phyloP scores from a whole-genome alignment of 1,140 invertebrate genomes.

The Harpegnathos saltator region DNA sequence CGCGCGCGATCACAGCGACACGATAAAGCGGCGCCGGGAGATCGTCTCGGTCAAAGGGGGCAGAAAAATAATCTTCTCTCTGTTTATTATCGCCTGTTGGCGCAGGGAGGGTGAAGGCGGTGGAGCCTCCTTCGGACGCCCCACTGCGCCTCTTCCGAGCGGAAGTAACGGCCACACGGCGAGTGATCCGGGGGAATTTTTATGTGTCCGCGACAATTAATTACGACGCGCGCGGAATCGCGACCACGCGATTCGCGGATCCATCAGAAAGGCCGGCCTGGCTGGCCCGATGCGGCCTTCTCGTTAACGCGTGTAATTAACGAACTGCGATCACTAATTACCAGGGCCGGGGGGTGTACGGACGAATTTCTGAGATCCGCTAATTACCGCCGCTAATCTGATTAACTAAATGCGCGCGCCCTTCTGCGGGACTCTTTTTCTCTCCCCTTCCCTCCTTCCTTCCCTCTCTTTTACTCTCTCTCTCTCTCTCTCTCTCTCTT shows the following conservation, averaged over 20 bases:
- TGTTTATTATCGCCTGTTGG: conserved; percentile 44
- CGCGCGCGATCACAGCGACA: not conserved
- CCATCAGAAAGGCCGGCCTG: conserved; percentile 64
- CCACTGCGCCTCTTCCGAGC: conserved; percentile 13
- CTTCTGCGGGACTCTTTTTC: conserved; percentile 12
- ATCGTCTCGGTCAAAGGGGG: not conserved
- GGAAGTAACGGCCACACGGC: conserved; percentile 40
- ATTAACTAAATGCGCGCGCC: conserved; percentile 62
- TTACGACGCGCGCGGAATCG: conserved; percentile 42
- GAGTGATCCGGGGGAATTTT: conserved; percentile 28
- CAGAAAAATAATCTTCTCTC: conserved; percentile 34
- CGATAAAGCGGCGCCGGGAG: conserved; percentile 34
- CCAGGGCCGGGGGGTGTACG: not conserved
- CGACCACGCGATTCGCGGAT: conserved; percentile 69
- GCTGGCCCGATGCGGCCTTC: conserved; percentile 16
- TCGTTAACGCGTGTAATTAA: conserved; percentile 72
- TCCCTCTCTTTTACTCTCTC: no score
- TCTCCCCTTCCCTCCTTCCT: no score
- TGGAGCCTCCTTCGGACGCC: not conserved
- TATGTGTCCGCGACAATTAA: conserved; percentile 64
- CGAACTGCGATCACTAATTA: conserved; percentile 65
- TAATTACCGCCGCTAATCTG: conserved; percentile 70
- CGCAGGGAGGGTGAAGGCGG: not conserved
- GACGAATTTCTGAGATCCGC: conserved; percentile 54
- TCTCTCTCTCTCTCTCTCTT: no score